Evolutionary conservation across 2,113 vertebrate species (phyloP).

Genomic region (Rhinolophus sinicus): DNA sequence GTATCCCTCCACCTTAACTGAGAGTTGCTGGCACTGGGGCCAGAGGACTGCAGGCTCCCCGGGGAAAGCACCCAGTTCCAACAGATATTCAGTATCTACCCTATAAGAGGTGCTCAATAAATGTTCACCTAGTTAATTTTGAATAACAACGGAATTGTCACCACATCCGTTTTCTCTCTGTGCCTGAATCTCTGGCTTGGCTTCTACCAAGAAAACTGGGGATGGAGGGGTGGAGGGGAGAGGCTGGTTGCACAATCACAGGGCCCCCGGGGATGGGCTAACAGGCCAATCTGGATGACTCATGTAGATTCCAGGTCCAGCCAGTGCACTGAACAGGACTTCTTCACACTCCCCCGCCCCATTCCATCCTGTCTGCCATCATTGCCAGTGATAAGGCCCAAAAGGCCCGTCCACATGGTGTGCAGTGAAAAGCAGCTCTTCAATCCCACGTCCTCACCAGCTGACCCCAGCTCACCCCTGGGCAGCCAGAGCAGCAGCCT

Average conservation of each 20-base stretch:
- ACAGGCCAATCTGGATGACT: constrained; percentile 40
- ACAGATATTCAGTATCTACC: neutral
- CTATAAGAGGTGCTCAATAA: neutral
- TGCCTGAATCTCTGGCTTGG: neutral
- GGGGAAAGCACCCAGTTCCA: neutral
- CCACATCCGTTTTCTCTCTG: neutral
- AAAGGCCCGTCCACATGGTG: neutral
- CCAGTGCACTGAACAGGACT: accelerated
- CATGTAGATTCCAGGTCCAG: neutral
- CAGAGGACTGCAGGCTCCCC: neutral
- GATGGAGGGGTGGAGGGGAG: neutral
- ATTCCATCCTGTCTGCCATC: constrained; percentile 19
- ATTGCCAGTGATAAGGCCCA: neutral
- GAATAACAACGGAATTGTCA: neutral
- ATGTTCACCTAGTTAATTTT: neutral
- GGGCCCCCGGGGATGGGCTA: neutral
- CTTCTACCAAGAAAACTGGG: neutral
- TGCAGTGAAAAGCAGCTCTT: neutral
- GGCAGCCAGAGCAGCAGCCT: neutral
- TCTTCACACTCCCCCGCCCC: neutral
- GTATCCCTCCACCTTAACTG: neutral
- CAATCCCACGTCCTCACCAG: neutral
- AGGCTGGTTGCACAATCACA: constrained; percentile 5
- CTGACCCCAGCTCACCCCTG: neutral
- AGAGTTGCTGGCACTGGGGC: neutral